phyloP scores from a whole-genome alignment of 2,113 vertebrate genomes.

The Halcyon senegalensis region DNA sequence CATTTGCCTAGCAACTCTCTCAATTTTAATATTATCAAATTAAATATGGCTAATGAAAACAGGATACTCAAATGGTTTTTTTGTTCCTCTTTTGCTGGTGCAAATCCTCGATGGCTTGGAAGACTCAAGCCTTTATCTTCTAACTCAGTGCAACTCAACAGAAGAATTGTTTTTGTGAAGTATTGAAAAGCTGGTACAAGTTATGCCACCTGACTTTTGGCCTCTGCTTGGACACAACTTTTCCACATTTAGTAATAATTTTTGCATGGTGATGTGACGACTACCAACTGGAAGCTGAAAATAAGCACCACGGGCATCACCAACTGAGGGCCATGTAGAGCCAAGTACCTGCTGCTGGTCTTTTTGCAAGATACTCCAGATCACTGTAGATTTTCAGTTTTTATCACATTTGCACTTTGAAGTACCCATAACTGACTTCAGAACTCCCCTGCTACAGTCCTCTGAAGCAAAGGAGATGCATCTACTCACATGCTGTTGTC shows the following conservation, averaged over 20 bases:
- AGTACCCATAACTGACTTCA: neutral
- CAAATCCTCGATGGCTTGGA: neutral
- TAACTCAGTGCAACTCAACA: neutral
- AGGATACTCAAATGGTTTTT: neutral
- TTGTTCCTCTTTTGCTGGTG: neutral
- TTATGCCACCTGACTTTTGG: neutral
- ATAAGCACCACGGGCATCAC: neutral
- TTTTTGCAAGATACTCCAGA: neutral
- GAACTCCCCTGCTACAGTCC: neutral
- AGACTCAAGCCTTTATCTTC: neutral
- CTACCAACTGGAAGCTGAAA: neutral
- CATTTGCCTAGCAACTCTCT: constrained; percentile 7
- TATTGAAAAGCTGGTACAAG: neutral
- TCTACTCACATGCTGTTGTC: neutral
- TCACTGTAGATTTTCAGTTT: neutral
- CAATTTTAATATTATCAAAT: constrained; percentile 7
- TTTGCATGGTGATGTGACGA: neutral
- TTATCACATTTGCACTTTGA: neutral
- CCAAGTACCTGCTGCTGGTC: neutral
- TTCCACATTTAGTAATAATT: neutral
- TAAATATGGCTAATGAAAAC: neutral
- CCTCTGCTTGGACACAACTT: neutral
- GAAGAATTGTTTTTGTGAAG: neutral
- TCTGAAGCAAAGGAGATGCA: neutral
- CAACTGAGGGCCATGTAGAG: neutral